Base-by-base conservation (phyloP, 2,797 vertebrate species). In the Paedocypris micromegethes region DNA sequence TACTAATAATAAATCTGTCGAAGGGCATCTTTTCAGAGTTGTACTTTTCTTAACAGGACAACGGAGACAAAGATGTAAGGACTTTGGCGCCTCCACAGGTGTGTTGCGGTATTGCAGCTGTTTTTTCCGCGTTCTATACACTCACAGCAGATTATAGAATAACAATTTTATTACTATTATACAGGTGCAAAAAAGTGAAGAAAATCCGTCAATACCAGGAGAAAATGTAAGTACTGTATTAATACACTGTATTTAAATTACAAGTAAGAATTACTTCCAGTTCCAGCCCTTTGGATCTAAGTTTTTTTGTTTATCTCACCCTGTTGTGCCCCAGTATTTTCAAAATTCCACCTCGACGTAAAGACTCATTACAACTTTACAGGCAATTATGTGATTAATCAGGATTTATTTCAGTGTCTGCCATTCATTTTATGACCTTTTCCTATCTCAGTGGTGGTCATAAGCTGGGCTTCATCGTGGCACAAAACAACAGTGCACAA, bases 161-260 rank as follows among this genome's bases (percentile, higher is more conserved):
- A 3, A 46, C 4, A 8, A 37, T 46, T 53, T 9, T 52, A 45
- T 58, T 3, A 42, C 6, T 8, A 3, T 79, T 83, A 83, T 79
- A 80, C 84, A 90, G 88, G 84, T 88, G 82, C 84, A 85, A 85
- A 80, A 81, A 82, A 83, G 76, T 43, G 86, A 86, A 75, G 82
- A 71, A 66, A 72, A 80, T 70, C 70, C 80, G 62, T 54, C 80
- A 58, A 54, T 78, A 68, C 73, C 79, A 67, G 70, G 72, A 68
- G 76, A 83, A 55, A 77, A 83, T 79, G 86, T 85, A 82, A 73
- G 60, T 79, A 48, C n/a, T 2, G 5, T n/a, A 4, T 62, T 46
- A 77, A 23, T 23, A 23, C 23, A 23, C 23, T 23, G 1, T 23
- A 23, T 23, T 23, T 23, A 23, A 23, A 23, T 38, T 59, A 44